These are phyloP conservation scores for Acronicta aceris DNA, from an alignment of 2,888 invertebrate genomes.

Conservation along the genomic window DNA sequence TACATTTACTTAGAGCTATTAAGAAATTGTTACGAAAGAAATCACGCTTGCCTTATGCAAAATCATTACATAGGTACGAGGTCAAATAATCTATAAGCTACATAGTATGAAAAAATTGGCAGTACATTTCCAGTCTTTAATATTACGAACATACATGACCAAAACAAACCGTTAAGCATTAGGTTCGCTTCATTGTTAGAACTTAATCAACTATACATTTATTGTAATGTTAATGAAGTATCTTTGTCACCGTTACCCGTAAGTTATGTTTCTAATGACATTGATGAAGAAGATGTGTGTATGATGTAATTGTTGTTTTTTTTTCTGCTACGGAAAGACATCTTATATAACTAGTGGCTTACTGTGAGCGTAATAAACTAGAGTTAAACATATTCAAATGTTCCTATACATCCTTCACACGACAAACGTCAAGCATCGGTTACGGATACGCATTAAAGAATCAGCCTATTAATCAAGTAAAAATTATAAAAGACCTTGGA, in stretches of 20 bases:
- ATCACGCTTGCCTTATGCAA: background rate
- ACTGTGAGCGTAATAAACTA: too few species aligned
- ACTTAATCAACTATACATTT: conserved; percentile 1
- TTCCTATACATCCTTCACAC: too few species aligned
- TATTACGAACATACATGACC: conserved; percentile 1
- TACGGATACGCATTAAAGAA: too few species aligned
- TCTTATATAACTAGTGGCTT: too few species aligned
- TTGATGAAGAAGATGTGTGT: too few species aligned
- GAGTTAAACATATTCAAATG: too few species aligned
- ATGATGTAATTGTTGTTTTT: too few species aligned
- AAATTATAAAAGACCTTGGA: too few species aligned
- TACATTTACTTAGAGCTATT: background rate
- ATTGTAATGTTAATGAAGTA: conserved; percentile 22
- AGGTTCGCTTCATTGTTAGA: conserved; percentile 3
- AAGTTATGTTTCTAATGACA: too few species aligned
- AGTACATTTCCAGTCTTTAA: background rate
- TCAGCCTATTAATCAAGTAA: too few species aligned
- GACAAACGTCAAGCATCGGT: too few species aligned
- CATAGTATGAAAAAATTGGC: background rate
- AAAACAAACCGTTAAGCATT: conserved; percentile 31
- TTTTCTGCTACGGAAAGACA: too few species aligned
- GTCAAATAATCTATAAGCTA: conserved; percentile 13
- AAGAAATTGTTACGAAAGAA: conserved; percentile 4
- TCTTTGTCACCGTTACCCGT: background rate
- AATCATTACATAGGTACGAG: conserved; percentile 24